Percentiles rank a stretch among this genome's conserved stretches.
phyloP scores from a whole-genome alignment of 2,113 vertebrate species.

The Trinectes maculatus region DNA sequence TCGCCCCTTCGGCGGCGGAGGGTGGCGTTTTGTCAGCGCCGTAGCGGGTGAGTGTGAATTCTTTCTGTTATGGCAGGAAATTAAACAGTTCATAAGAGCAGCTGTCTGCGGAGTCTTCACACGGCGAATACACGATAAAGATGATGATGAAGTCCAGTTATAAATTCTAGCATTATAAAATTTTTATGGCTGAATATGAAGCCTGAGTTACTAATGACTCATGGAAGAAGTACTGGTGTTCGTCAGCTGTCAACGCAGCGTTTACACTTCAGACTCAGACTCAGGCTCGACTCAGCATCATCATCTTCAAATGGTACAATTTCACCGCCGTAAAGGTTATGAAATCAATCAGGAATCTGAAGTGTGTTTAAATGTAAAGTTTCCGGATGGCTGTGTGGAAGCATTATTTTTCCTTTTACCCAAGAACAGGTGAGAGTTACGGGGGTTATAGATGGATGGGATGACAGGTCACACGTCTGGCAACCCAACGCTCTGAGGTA shows the following conservation, averaged over 20 bases:
- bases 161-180: conserved; percentile 13
- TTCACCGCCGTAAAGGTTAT: not conserved
- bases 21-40: conserved; percentile 38
- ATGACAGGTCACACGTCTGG: conserved; percentile 11
- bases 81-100: conserved; percentile 43
- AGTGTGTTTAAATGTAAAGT: conserved; percentile 2
- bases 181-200: conserved; percentile 19
- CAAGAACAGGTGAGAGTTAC: conserved; percentile 6
- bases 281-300: not conserved
- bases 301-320: not conserved
- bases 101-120: conserved; percentile 33
- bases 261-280: conserved; percentile 13
- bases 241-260: conserved; percentile 48
- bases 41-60: conserved; percentile 65
- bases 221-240: conserved; percentile 48
- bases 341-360: not conserved
- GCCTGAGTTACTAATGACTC: conserved; percentile 25
- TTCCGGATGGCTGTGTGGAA: not conserved
- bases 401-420: conserved; percentile 14
- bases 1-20: no score
- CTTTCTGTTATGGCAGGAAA: conserved; percentile 59
- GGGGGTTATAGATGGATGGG: conserved; percentile 14
- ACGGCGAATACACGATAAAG: not conserved
- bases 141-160: conserved; percentile 1
- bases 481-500: not conserved